phyloP scores from a whole-genome alignment of 2,113 vertebrate species.

The Parotia lawesii region DNA sequence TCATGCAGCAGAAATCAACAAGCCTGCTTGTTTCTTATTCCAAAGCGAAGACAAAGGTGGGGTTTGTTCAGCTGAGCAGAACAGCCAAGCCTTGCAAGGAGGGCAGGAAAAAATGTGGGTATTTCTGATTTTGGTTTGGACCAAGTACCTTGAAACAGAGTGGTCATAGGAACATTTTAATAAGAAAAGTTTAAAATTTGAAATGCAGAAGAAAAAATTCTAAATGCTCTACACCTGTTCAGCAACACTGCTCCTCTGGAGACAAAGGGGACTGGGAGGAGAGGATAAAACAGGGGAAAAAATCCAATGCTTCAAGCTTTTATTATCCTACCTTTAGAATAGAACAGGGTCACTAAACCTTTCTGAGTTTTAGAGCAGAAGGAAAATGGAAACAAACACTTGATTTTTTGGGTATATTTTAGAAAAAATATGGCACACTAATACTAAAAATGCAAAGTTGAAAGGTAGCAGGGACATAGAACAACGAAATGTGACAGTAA shows the following conservation, averaged over 20 bases:
- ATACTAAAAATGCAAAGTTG: neutral
- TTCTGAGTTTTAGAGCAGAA: neutral
- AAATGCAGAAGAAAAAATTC: neutral
- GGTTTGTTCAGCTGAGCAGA: constrained; percentile 15
- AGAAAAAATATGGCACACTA: neutral
- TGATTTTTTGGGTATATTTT: neutral
- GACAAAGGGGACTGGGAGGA: neutral
- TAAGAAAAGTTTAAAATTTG: neutral
- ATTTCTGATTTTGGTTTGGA: neutral
- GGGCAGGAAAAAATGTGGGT: neutral
- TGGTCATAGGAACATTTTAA: neutral
- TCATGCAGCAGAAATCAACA: constrained; percentile 36
- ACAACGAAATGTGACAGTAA: neutral
- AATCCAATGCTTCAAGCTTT: neutral
- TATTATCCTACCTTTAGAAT: neutral
- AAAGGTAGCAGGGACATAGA: neutral
- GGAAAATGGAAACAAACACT: neutral
- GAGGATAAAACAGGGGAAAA: neutral
- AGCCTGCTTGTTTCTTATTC: constrained; percentile 25
- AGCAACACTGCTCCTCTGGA: neutral
- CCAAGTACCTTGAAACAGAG: neutral
- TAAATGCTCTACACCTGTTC: neutral
- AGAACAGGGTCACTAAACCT: neutral
- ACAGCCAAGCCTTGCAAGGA: neutral
- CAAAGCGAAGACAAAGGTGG: neutral